These are phyloP conservation scores for Torymus aiolomorphi DNA, from an alignment of 2,888 invertebrate species.

Conservation along the genomic window DNA sequence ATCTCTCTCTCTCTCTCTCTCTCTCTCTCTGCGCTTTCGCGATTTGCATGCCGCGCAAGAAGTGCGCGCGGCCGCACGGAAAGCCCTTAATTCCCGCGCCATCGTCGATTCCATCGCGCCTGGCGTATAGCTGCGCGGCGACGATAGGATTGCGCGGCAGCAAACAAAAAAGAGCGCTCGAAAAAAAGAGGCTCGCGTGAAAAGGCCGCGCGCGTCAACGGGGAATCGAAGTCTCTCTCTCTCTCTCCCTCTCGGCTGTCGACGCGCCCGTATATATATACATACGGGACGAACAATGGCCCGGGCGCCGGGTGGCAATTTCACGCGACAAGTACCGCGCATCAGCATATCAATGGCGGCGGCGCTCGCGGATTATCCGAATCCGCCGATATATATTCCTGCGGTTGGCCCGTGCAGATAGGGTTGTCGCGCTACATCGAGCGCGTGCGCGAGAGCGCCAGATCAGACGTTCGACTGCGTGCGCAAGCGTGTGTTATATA, in stretches of 20 bases:
- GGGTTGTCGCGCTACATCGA: conserved; percentile 64
- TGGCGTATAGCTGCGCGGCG: conserved; percentile 58
- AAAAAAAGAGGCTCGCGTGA: conserved; percentile 30
- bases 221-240: background rate
- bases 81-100: too few species aligned
- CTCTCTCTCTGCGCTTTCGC: too few species aligned
- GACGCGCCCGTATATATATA: too few species aligned
- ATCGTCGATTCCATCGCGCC: too few species aligned
- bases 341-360: conserved; percentile 75
- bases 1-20: too few species aligned
- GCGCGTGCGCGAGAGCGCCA: conserved; percentile 57
- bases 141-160: conserved; percentile 69
- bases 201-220: conserved; percentile 28
- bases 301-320: conserved; percentile 74
- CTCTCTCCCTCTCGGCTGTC: too few species aligned
- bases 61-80: too few species aligned
- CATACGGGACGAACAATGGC: conserved; percentile 59
- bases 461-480: conserved; percentile 45
- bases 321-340: conserved; percentile 75
- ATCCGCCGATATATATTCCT: conserved; percentile 70
- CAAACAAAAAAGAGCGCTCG: conserved; percentile 60
- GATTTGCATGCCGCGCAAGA: too few species aligned
- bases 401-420: conserved; percentile 74
- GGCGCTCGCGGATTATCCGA: conserved; percentile 72
- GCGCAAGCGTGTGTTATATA: background rate